phyloP scores from a whole-genome alignment of 2,797 vertebrate species.

The Sebastes nivosus region DNA sequence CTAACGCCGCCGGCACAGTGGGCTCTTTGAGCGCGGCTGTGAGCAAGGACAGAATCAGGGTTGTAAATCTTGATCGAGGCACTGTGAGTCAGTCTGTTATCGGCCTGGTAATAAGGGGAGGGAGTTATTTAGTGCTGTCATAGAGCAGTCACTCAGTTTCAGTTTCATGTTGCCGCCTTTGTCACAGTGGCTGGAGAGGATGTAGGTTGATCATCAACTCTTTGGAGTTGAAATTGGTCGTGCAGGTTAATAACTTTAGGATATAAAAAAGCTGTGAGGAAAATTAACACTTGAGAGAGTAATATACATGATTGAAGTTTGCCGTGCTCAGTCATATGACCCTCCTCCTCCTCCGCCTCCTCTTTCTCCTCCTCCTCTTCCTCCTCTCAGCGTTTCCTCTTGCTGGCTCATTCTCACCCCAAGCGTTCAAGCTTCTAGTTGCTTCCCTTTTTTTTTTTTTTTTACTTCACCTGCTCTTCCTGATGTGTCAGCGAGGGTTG shows the following conservation, averaged over 20 bases:
- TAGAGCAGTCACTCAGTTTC: slow-evolving; percentile 39
- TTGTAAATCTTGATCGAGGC: slow-evolving; percentile 61
- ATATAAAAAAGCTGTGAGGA: background rate
- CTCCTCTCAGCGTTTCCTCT: slow-evolving; percentile 4
- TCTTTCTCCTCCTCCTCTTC: too few relatives aligned
- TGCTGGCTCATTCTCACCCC: slow-evolving; percentile 16
- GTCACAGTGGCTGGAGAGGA: background rate
- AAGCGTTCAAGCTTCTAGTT: background rate
- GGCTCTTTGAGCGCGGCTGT: slow-evolving; percentile 61
- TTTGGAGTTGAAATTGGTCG: background rate
- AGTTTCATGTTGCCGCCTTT: slow-evolving; percentile 44
- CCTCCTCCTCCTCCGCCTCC: too few relatives aligned
- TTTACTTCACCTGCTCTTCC: slow-evolving; percentile 52
- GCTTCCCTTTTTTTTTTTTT: slow-evolving; percentile 35
- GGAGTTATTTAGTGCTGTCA: slow-evolving; percentile 31
- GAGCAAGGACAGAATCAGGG: slow-evolving; percentile 43
- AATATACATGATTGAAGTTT: background rate
- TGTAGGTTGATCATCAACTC: background rate
- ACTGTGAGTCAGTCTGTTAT: slow-evolving; percentile 69
- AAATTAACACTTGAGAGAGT: background rate
- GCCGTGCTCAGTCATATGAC: slow-evolving; percentile 11
- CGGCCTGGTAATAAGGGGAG: slow-evolving; percentile 47
- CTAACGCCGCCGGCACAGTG: slow-evolving; percentile 60
- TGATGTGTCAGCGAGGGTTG: slow-evolving; percentile 64
- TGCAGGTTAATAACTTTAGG: background rate